phyloP scores from a whole-genome alignment of 1,140 invertebrate species.

The Paracyclopina nana region DNA sequence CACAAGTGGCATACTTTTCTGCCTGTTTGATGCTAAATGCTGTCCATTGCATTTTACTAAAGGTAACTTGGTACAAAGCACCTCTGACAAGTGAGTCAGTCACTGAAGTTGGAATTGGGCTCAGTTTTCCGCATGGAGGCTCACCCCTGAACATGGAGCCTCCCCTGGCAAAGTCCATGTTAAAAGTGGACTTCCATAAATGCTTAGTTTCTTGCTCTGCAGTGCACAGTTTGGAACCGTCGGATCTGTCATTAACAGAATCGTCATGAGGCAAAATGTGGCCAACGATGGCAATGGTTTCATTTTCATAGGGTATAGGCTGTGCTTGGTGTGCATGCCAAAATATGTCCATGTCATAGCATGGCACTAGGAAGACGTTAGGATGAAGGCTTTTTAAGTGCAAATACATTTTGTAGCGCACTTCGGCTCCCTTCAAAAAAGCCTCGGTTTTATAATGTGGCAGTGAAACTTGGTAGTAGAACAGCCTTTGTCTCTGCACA shows the following conservation, averaged over 20 bases:
- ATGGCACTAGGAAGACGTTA: conserved; percentile 20
- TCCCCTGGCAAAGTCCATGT: neutral
- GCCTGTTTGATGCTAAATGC: too few relatives aligned
- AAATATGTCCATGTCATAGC: conserved; percentile 21
- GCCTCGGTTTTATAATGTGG: conserved; percentile 19
- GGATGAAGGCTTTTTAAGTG: conserved; percentile 19
- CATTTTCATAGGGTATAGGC: conserved; percentile 19
- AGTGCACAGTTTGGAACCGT: conserved; percentile 13
- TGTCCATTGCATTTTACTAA: too few relatives aligned
- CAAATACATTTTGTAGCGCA: conserved; percentile 20
- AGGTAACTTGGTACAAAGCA: too few relatives aligned
- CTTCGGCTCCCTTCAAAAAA: conserved; percentile 19
- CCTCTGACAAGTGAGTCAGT: too few relatives aligned
- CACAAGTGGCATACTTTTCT: too few relatives aligned
- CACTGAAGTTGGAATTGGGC: too few relatives aligned
- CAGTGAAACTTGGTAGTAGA: conserved; percentile 21
- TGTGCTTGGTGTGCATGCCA: conserved; percentile 21
- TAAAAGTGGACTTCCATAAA: neutral
- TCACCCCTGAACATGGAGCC: conserved; percentile 12
- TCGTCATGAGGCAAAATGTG: conserved; percentile 20
- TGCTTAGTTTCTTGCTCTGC: neutral
- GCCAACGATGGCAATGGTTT: conserved; percentile 19
- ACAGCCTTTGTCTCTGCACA: conserved; percentile 19
- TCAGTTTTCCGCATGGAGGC: neutral
- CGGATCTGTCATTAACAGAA: conserved; percentile 19